Percentiles rank a stretch among this genome's conserved stretches.
Evolutionary conservation across 2,888 invertebrate genomes (phyloP).

Genomic region (Pseudanteris insignis): DNA sequence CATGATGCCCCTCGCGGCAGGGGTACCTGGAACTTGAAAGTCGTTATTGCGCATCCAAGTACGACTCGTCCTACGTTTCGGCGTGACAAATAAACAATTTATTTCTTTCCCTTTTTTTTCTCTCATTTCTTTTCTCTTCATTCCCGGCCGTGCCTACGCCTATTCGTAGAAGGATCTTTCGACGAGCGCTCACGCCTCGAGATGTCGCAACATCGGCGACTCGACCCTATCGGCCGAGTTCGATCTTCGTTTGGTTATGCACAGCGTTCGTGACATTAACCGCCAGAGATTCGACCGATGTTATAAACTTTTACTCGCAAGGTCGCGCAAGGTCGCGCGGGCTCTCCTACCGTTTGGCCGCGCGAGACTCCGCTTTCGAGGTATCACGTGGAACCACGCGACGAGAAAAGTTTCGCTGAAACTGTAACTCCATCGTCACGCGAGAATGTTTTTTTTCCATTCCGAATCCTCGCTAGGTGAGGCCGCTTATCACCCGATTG

Average conservation of each 20-base stretch:
- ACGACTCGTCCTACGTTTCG: too few species aligned
- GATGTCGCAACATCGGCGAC: not conserved
- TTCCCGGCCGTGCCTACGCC: slow-evolving; percentile 14
- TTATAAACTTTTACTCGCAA: slow-evolving; percentile 52
- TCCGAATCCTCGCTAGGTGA: not conserved
- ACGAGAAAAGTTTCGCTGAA: too few species aligned
- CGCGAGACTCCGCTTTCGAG: slow-evolving; percentile 18
- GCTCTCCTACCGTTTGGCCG: slow-evolving; percentile 15
- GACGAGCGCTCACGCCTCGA: not conserved
- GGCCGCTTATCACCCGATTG: not conserved
- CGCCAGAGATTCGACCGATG: slow-evolving; percentile 50
- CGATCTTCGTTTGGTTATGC: slow-evolving; percentile 2
- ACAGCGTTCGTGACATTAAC: slow-evolving; percentile 51
- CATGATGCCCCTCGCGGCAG: too few species aligned
- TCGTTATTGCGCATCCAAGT: too few species aligned
- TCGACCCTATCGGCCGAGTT: slow-evolving; percentile 1
- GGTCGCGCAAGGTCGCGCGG: slow-evolving; percentile 52
- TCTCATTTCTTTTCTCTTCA: slow-evolving; percentile 16
- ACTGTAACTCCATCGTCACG: not conserved
- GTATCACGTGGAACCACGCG: slow-evolving; percentile 4
- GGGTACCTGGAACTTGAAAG: too few species aligned
- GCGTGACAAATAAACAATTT: too few species aligned
- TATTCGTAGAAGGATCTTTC: slow-evolving; percentile 15
- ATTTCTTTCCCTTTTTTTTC: too few species aligned
- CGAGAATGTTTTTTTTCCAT: not conserved